Base-by-base conservation (phyloP, 1,140 invertebrate genomes). In the Drosophila nannoptera region DNA sequence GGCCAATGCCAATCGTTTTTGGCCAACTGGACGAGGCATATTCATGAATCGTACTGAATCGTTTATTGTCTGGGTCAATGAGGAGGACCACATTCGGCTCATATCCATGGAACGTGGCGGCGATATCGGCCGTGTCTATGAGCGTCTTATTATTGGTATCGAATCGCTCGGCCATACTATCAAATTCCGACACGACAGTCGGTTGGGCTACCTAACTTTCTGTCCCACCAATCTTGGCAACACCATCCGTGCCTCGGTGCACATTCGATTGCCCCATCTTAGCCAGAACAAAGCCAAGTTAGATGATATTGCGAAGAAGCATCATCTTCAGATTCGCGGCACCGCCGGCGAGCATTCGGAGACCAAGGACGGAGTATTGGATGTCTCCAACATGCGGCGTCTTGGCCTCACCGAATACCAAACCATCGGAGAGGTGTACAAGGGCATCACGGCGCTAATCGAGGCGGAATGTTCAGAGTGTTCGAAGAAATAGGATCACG, bases 101-200 rank as follows among this genome's bases (percentile, higher is more conserved):
- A 99, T 99, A 89, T 98, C 97, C 65, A 99, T 99, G 97, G 97
- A 99, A 90, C 95, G 94, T 93, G 97, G 97, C 72, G 97, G 97
- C 78, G 96, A 99, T 90, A 91, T 99, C 76, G 94, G 94, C 75
- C 91, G 93, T 89, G 96, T 98, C 0, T 98, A 97, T 91, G 93
- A 94, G 83, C 94, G 97, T 86, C 91, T 99, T 64, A 95, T 98
- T 52, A 94, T 92, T 6, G 97, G 95, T 60, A 95, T 98, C 45
- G 97, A 97, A 77, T 94, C 96, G 55, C 96, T 99, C 77, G 96
- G 97, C 88, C 94, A 96, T 90, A 92, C 95, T 73, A 88, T 97
- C 63, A 94, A 95, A 4, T 98, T 98, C 93, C 95, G 94, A 31
- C 94, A 96, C 87, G 92, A 97, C 77, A 94, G 97, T 71, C 93